These are phyloP conservation scores for Eurytoma adleriae DNA, from an alignment of 2,888 invertebrate genomes.

Conservation along the genomic window DNA sequence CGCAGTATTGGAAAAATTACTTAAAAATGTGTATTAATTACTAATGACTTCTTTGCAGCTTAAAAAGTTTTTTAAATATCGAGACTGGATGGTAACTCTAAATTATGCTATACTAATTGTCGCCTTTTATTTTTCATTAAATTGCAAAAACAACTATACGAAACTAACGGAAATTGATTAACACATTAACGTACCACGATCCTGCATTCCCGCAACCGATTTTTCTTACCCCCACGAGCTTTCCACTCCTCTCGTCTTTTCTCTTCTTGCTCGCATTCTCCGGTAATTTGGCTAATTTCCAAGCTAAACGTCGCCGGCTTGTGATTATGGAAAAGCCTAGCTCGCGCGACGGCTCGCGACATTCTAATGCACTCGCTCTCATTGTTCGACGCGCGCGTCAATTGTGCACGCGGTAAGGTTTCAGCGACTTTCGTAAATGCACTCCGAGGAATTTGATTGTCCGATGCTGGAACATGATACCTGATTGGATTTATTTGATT, in stretches of 20 bases:
- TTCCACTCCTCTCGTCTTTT: not conserved
- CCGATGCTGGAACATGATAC: not conserved
- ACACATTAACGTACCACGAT: too few species aligned
- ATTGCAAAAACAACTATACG: too few species aligned
- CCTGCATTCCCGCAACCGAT: too few species aligned
- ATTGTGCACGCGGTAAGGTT: not conserved
- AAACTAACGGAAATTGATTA: too few species aligned
- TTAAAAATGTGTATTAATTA: too few species aligned
- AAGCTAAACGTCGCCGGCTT: slow-evolving; percentile 4
- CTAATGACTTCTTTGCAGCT: too few species aligned
- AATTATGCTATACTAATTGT: too few species aligned
- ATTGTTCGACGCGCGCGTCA: not conserved
- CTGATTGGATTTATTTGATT: not conserved
- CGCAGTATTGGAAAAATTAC: too few species aligned
- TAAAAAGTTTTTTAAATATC: too few species aligned
- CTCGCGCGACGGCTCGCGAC: slow-evolving; percentile 25
- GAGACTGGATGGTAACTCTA: too few species aligned
- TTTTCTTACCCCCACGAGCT: not conserved
- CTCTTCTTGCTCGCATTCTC: not conserved
- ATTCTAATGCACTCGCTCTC: not conserved
- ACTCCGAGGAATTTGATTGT: not conserved
- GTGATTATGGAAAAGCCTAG: slow-evolving; percentile 32
- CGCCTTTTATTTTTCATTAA: too few species aligned
- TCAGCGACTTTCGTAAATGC: not conserved
- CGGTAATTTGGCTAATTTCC: slow-evolving; percentile 17